Percentiles rank a stretch among this genome's conserved stretches.
These are phyloP conservation scores for Petrocephalus microphthalmus DNA, from an alignment of 2,113 vertebrate genomes.

Conservation along the genomic window DNA sequence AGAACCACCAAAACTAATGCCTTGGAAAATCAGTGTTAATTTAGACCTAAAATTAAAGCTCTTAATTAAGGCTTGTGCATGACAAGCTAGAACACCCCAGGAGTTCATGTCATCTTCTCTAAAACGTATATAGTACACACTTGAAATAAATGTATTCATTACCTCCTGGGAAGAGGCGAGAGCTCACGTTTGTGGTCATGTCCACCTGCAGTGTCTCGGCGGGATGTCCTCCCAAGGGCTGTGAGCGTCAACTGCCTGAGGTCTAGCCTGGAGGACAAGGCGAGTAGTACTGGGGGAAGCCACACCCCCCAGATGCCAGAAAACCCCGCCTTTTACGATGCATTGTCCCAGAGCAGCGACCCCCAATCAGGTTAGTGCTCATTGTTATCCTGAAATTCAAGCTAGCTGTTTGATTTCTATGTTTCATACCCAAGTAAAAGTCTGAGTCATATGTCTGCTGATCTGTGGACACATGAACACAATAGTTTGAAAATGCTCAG, in stretches of 20 bases:
- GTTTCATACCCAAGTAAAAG: not conserved
- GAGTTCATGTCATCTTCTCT: not conserved
- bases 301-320: slow-evolving; percentile 5
- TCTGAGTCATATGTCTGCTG: not conserved
- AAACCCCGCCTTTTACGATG: slow-evolving; percentile 30
- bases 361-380: slow-evolving; percentile 36
- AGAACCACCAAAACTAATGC: not conserved
- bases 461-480: not conserved
- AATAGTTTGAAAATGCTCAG: not conserved
- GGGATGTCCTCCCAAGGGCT: slow-evolving; percentile 45
- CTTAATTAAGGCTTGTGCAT: not conserved
- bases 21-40: not conserved
- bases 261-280: slow-evolving; percentile 33
- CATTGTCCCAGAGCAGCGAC: slow-evolving; percentile 35
- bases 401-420: not conserved
- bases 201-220: slow-evolving; percentile 43
- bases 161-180: not conserved
- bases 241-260: slow-evolving; percentile 41
- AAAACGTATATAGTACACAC: not conserved
- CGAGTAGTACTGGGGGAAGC: slow-evolving; percentile 4
- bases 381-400: slow-evolving; percentile 18
- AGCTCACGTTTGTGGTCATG: not conserved
- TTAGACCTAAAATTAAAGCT: not conserved
- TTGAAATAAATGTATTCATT: not conserved
- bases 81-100: not conserved